phyloP scores from a whole-genome alignment of 2,888 invertebrate genomes.

The Lasioglossum marginatum region DNA sequence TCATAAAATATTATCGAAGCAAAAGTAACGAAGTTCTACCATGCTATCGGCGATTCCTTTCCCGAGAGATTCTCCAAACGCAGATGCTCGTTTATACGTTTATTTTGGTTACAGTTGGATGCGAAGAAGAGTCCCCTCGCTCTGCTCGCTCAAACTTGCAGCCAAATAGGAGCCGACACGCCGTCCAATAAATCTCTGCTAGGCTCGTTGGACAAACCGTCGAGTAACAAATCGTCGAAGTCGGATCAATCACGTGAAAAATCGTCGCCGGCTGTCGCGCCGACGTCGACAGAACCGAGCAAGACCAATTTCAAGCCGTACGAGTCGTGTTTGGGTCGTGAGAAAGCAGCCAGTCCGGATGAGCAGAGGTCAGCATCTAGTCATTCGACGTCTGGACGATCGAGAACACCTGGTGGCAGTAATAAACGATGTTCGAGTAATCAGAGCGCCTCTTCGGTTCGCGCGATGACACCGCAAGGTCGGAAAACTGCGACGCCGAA shows the following conservation, averaged over 20 bases:
- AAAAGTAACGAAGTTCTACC: not conserved
- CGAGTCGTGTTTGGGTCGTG: constrained; percentile 88
- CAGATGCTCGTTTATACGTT: constrained; percentile 5
- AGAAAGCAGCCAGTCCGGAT: constrained; percentile 89
- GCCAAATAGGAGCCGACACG: constrained; percentile 97
- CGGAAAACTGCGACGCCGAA: constrained; percentile 87
- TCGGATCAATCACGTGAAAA: constrained; percentile 87
- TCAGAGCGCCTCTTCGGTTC: constrained; percentile 90
- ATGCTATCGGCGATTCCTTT: not conserved
- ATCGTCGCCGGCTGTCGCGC: constrained; percentile 78
- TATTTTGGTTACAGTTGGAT: constrained; percentile 91
- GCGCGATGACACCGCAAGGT: constrained; percentile 86
- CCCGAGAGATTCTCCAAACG: not conserved
- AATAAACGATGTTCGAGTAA: constrained; percentile 89
- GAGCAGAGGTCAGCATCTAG: constrained; percentile 86
- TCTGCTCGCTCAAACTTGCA: constrained; percentile 97
- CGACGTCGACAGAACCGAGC: constrained; percentile 45
- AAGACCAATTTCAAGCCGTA: constrained; percentile 89
- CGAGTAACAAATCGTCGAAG: constrained; percentile 85
- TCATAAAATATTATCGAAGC: not conserved
- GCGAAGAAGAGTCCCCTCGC: constrained; percentile 99
- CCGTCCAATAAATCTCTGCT: constrained; percentile 90
- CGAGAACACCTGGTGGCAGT: constrained; percentile 78
- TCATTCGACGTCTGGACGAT: constrained; percentile 79
- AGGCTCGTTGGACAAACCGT: constrained; percentile 90